These are phyloP conservation scores for Poeciliopsis gracilis DNA, from an alignment of 2,797 vertebrate species.

Conservation along the genomic window DNA sequence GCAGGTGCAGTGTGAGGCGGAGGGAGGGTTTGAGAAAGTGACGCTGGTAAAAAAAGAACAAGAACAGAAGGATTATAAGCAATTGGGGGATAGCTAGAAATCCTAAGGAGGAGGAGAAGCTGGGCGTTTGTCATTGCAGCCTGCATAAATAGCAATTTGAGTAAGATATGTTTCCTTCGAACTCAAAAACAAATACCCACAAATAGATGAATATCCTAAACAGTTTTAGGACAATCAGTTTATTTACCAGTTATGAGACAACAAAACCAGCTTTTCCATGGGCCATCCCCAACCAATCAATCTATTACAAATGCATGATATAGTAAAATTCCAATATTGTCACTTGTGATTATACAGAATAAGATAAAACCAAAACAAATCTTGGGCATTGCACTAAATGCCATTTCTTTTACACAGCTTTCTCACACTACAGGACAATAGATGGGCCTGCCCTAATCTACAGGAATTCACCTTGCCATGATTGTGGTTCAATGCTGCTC, in stretches of 20 bases:
- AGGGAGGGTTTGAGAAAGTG: constrained; percentile 29
- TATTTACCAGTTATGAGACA: background rate
- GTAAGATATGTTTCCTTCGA: constrained; percentile 2
- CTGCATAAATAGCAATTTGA: constrained; percentile 49
- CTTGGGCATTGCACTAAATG: constrained; percentile 10
- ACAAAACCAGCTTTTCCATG: background rate
- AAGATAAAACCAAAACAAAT: constrained; percentile 2
- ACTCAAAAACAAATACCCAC: background rate
- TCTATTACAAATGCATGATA: background rate
- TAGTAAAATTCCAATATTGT: background rate
- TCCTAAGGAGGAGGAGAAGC: constrained; percentile 46
- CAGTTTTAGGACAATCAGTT: background rate
- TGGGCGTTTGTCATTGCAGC: constrained; percentile 51
- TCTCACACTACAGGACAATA: constrained; percentile 33
- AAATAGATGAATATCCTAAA: background rate
- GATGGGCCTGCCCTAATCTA: constrained; percentile 47
- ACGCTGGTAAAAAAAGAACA: constrained; percentile 46
- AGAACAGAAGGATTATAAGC: constrained; percentile 58
- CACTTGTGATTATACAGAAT: background rate
- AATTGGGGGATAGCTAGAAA: constrained; percentile 62
- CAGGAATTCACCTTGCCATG: constrained; percentile 48
- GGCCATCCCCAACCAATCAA: background rate
- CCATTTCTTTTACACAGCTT: constrained; percentile 21
- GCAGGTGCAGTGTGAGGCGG: constrained; percentile 68
- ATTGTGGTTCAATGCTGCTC: constrained; percentile 45